Evolutionary conservation across 2,113 vertebrate species (phyloP), one percentile per base, ranked within the genome.

Genomic region (Cebidichthys violaceus): DNA sequence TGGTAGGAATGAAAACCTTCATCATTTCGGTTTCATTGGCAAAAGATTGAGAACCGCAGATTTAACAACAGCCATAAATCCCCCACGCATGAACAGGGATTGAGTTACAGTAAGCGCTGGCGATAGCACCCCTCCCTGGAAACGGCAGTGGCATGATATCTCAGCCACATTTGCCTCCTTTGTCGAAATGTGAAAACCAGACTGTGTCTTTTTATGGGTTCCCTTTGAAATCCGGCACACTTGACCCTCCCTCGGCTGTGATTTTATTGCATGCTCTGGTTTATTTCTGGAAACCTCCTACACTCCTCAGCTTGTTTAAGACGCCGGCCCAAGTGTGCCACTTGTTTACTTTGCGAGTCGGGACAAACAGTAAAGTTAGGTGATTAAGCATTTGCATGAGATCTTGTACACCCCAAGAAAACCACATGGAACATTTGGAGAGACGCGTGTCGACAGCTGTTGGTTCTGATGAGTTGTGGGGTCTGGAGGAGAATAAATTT

Each of bases 171-270:
- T 91, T 79, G 81, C 79, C 76, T 88, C 67, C 75, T 72, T 70
- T 37, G 41, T 88, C 29, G 24, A 86, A 91, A 94, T 93, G 89
- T 52, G 69, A 90, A 91, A 93, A 92, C 71, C 91, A 94, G 90
- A 93, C 89, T 90, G 88, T 69, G 76, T 88, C 66, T 84, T 88
- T 93, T 93, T 90, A 92, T 62, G 88, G 73, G 86, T 80, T 89
- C 65, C 80, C 90, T 93, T 93, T 94, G 92, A 94, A 92, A 94
- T 90, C 66, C 27, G 66, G 86, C 92, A 91, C 89, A 89, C 76
- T 90, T 89, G 92, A 92, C 92, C 86, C 86, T 88, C 88, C 90
- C 82, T 82, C 59, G 8, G 77, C 84, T 83, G 69, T 67, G 72
- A 89, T 91, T 94, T 92, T 83, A 93, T 85, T 77, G 83, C 89